phyloP scores from a whole-genome alignment of 2,888 invertebrate genomes.

The Netelia inedita region DNA sequence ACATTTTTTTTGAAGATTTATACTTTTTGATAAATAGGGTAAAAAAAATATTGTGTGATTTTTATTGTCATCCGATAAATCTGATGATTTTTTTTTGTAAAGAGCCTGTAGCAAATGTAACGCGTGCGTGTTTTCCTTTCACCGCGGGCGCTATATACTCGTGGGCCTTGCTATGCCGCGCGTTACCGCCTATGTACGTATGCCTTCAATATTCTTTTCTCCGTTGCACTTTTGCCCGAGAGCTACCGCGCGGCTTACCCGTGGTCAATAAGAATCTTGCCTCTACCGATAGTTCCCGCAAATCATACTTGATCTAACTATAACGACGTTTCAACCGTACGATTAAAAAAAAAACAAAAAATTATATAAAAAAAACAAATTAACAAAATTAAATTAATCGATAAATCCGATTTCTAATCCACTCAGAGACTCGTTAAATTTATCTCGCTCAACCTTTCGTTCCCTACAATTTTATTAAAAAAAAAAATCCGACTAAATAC shows the following conservation, averaged over 20 bases:
- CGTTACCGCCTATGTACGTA: constrained; percentile 28
- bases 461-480: too few species aligned
- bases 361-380: too few species aligned
- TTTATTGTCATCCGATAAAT: too few species aligned
- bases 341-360: too few species aligned
- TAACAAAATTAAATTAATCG: too few species aligned
- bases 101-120: constrained; percentile 58
- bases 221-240: constrained; percentile 55
- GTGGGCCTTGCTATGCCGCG: constrained; percentile 76
- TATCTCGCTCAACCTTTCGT: too few species aligned
- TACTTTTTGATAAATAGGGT: too few species aligned
- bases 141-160: constrained; percentile 74
- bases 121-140: constrained; percentile 82
- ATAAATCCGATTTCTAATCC: too few species aligned
- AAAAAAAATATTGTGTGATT: too few species aligned
- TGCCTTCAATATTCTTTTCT: constrained; percentile 77
- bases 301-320: constrained; percentile 2
- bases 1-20: too few species aligned
- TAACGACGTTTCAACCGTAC: neutral
- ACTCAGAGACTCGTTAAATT: too few species aligned
- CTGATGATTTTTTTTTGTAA: constrained; percentile 27
- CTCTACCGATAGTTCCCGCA: constrained; percentile 36
- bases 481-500: too few species aligned
- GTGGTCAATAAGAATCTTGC: constrained; percentile 44
- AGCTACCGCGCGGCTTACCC: constrained; percentile 47